Base-by-base conservation (phyloP, 2,888 invertebrate genomes). In the Aleiodes leptofemur region DNA sequence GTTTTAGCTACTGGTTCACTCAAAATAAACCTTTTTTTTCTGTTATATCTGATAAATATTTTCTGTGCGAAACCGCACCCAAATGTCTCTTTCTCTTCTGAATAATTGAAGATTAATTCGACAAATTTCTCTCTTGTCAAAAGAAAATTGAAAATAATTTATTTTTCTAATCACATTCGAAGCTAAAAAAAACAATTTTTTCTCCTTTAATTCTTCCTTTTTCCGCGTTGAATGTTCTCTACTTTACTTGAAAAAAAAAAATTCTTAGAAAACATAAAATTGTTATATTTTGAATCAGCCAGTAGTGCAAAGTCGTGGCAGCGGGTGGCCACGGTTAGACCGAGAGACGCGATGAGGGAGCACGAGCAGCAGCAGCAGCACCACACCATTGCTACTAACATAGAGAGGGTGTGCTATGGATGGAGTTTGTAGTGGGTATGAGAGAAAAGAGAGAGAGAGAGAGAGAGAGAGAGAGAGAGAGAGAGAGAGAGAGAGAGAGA, bases 301-400 rank as follows among this genome's bases (percentile, higher is more conserved):
- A 51, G 71, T 75, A 75, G 71, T 14, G 11, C 13, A 70, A 64
- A 71, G 66, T 56, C 38, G 71, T 66, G 71, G 66, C 68, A 57
- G 59, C 71, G 74, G 64, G 74, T 70, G 74, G 74, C 50, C 66
- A 64, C 55, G 55, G 53, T 48, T 64, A 74, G 74, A 74, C 74
- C 70, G 51, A 75, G 57, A 75, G 68, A 75, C 56, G 75, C 68
- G 75, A 66, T 64, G 57, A 71, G 68, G 68, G 71, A 71, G 71
- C 71, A 69, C 69, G 69, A 66, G 66, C 64, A 71, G 55, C 74
- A 70, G 55, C 74, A 70, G 43, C 74, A 68, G 50, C 43, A 55
- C 38, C 29, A 69, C 29, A 69, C 43, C 23, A 61, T 51, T 23
- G 51, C 71, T 16, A 70, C 66, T 66, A 71, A 34, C 34, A 55